phyloP scores from a whole-genome alignment of 1,140 invertebrate species.

The Drosophila murphyi region DNA sequence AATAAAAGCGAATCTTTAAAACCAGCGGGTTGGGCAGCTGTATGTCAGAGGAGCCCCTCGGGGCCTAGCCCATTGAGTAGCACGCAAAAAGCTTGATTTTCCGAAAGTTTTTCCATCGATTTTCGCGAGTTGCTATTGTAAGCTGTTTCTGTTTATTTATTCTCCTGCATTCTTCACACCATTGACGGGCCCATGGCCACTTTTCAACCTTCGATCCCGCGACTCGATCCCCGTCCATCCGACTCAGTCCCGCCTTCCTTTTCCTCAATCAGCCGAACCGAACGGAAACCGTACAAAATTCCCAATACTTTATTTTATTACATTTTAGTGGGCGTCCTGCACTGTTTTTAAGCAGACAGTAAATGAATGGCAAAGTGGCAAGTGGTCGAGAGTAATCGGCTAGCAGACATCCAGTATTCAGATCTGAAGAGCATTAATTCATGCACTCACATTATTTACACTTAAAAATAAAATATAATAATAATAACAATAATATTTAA shows the following conservation, averaged over 20 bases:
- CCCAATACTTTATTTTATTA: conserved; percentile 75
- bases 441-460: too few species aligned
- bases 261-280: conserved; percentile 39
- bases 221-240: neutral
- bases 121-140: conserved; percentile 41
- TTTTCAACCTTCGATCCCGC: conserved; percentile 1
- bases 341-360: conserved; percentile 24
- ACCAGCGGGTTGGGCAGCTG: conserved; percentile 3
- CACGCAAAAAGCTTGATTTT: conserved; percentile 55
- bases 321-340: conserved; percentile 54
- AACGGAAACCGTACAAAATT: conserved; percentile 51
- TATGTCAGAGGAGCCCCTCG: neutral
- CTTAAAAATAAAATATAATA: too few species aligned
- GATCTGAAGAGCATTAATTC: neutral
- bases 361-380: conserved; percentile 7
- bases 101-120: conserved; percentile 58
- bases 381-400: neutral
- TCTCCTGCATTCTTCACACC: conserved; percentile 64
- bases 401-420: neutral
- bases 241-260: neutral
- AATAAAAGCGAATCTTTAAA: conserved; percentile 72
- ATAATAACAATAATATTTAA: too few species aligned
- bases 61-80: conserved; percentile 31
- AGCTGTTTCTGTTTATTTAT: conserved; percentile 31
- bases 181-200: conserved; percentile 49